Percentiles rank a stretch among this genome's conserved stretches.
phyloP scores from a whole-genome alignment of 2,113 vertebrate species.

The Apodemus speciosus region DNA sequence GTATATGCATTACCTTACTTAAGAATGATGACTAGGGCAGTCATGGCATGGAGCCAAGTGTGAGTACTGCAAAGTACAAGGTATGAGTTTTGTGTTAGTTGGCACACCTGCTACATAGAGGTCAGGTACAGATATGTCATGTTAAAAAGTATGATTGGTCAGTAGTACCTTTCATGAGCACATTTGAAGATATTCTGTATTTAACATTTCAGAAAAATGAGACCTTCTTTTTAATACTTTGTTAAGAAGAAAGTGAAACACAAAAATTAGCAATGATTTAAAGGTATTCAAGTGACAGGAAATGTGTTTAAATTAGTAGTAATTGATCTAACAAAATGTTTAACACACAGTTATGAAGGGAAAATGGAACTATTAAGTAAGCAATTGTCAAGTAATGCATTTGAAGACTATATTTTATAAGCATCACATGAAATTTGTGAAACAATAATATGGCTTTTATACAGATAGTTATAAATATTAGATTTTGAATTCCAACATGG shows the following conservation, averaged over 20 bases:
- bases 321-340: neutral
- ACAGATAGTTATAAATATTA: neutral
- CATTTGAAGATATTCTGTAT: neutral
- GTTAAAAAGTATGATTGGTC: neutral
- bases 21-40: neutral
- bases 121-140: neutral
- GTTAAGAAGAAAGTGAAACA: neutral
- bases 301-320: neutral
- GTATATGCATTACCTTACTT: slow-evolving; percentile 15
- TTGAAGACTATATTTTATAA: neutral
- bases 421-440: neutral
- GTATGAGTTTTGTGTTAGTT: slow-evolving; percentile 25
- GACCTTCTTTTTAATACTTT: neutral
- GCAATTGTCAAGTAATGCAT: neutral
- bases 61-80: neutral
- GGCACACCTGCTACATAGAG: neutral
- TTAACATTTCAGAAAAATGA: slow-evolving; percentile 37
- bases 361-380: neutral
- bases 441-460: neutral
- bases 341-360: neutral
- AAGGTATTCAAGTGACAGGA: neutral
- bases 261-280: neutral
- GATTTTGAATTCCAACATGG: neutral
- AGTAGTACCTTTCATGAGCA: neutral
- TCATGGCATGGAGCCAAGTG: neutral